These are phyloP conservation scores for Papilio helenus DNA, from an alignment of 1,140 invertebrate species.

Conservation along the genomic window DNA sequence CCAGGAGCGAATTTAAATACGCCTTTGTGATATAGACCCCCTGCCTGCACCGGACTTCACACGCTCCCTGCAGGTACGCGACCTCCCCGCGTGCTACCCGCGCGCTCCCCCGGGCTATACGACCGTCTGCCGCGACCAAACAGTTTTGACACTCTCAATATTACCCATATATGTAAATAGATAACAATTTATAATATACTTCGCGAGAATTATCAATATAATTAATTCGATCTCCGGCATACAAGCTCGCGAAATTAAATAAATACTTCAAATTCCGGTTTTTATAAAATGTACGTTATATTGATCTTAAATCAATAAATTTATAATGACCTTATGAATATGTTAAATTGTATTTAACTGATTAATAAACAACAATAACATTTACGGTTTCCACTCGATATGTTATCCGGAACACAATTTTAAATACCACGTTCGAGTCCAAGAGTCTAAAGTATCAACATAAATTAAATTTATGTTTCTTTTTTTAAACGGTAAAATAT, in stretches of 20 bases:
- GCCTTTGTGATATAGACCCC: constrained; percentile 63
- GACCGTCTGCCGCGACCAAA: constrained; percentile 45
- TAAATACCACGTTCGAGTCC: constrained; percentile 31
- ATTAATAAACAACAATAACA: constrained; percentile 38
- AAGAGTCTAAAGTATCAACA: constrained; percentile 25
- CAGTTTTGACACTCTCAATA: constrained; percentile 48
- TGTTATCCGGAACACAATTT: constrained; percentile 26
- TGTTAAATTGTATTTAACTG: constrained; percentile 15
- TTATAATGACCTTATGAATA: constrained; percentile 29
- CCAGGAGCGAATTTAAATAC: constrained; percentile 81
- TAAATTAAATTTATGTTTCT: constrained; percentile 24
- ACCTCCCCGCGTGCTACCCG: constrained; percentile 27
- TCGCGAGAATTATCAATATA: not conserved
- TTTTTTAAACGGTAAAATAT: constrained; percentile 28
- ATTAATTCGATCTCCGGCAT: constrained; percentile 36
- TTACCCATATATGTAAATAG: not conserved
- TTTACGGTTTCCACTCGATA: constrained; percentile 34
- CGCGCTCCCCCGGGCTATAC: constrained; percentile 45
- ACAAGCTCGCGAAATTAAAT: constrained; percentile 46
- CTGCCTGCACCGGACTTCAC: constrained; percentile 79
- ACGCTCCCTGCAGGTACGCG: constrained; percentile 76
- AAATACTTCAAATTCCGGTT: constrained; percentile 46
- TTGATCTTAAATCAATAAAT: constrained; percentile 22
- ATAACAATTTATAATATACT: constrained; percentile 17
- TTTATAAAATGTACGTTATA: constrained; percentile 44